phyloP scores from a whole-genome alignment of 2,888 invertebrate genomes.

The Drosophila nr. perissopoda region DNA sequence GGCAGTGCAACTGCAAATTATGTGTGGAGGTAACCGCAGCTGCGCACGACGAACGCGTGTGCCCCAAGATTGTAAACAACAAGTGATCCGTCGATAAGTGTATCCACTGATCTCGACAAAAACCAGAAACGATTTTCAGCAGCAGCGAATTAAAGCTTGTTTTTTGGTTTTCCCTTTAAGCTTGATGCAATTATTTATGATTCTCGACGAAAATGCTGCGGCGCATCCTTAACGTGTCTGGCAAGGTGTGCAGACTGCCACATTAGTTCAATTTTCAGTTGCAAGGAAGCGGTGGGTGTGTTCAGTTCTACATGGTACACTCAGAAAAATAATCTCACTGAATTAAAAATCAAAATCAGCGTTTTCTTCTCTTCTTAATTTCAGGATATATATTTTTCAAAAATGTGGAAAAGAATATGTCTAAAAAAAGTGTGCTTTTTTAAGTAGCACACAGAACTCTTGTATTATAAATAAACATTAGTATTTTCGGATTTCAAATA shows the following conservation, averaged over 20 bases:
- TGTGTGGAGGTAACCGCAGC: conserved; percentile 29
- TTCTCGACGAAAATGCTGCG: conserved; percentile 1
- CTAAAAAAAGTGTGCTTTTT: not conserved
- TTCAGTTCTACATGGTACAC: not conserved
- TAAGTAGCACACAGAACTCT: not conserved
- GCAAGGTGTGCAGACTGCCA: conserved; percentile 60
- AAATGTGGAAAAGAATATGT: not conserved
- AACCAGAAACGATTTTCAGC: conserved; percentile 73
- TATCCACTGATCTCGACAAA: conserved; percentile 47
- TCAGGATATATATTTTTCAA: fast-evolving
- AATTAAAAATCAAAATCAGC: not conserved
- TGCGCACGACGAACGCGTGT: conserved; percentile 40
- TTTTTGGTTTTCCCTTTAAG: conserved; percentile 7
- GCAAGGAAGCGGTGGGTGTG: conserved; percentile 4
- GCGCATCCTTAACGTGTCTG: conserved; percentile 48
- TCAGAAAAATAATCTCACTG: not conserved
- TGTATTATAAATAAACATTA: not conserved
- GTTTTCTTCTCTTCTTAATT: not conserved
- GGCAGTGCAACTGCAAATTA: conserved; percentile 48
- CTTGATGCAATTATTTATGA: conserved; percentile 60
- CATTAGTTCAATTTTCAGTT: conserved; percentile 42
- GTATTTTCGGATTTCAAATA: not conserved
- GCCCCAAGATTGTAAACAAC: conserved; percentile 26
- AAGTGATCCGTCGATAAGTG: conserved; percentile 28
- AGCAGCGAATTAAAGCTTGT: conserved; percentile 42